phyloP scores from a whole-genome alignment of 2,113 vertebrate species.

The Hiodon tergisus region DNA sequence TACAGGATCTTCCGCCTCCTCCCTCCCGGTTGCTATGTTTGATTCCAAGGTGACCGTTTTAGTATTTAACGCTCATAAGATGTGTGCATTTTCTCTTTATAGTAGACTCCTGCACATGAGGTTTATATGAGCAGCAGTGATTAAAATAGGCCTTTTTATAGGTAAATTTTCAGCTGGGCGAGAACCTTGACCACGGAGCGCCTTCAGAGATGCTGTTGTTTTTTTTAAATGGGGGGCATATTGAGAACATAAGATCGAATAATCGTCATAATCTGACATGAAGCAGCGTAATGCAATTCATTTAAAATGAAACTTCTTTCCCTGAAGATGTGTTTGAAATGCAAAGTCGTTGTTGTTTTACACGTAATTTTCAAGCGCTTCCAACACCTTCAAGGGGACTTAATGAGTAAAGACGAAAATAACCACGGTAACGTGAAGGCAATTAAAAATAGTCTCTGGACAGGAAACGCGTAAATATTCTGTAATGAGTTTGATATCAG shows the following conservation, averaged over 20 bases:
- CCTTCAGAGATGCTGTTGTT: not conserved
- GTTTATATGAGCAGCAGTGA: slow-evolving; percentile 5
- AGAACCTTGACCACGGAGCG: slow-evolving; percentile 16
- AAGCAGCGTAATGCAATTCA: not conserved
- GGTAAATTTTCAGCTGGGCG: not conserved
- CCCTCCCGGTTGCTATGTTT: not conserved
- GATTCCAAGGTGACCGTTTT: slow-evolving; percentile 8
- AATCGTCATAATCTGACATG: not conserved
- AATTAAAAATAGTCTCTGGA: not conserved
- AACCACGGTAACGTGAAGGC: not conserved
- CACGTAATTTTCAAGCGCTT: not conserved
- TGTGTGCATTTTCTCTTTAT: not conserved
- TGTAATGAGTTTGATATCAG: too few species aligned
- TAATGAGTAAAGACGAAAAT: not conserved
- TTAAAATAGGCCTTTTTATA: slow-evolving; percentile 13
- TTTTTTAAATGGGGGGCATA: not conserved
- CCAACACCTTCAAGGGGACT: not conserved
- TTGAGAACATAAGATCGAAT: not conserved
- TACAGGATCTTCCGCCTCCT: not conserved
- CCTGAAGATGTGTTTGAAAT: not conserved
- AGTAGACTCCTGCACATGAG: not conserved
- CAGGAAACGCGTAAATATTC: not conserved
- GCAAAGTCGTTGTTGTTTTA: not conserved
- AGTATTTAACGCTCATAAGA: not conserved
- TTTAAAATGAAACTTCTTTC: not conserved